Percentiles rank a stretch among this genome's conserved stretches.
phyloP scores from a whole-genome alignment of 1,140 invertebrate genomes.

The Pseudomyrmex pallidus region DNA sequence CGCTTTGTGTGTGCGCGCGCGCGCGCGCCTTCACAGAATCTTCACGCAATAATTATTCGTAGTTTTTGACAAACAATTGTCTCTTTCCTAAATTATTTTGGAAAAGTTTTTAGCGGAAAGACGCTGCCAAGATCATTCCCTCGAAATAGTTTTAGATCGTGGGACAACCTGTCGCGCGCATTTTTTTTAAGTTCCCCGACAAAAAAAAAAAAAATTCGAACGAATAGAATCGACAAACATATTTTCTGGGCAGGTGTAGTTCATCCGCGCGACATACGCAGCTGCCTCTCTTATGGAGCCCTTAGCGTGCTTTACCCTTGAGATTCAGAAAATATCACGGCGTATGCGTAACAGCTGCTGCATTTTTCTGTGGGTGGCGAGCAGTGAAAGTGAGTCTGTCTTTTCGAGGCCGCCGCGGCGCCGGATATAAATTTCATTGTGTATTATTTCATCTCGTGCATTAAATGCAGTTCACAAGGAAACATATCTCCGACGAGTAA shows the following conservation, averaged over 20 bases:
- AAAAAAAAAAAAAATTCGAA: constrained; percentile 33
- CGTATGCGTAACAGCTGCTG: constrained; percentile 67
- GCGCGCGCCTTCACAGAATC: neutral
- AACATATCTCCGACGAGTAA: no score
- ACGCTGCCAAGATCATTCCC: neutral
- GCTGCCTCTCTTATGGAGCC: constrained; percentile 67
- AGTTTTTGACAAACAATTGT: neutral
- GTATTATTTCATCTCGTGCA: constrained; percentile 46
- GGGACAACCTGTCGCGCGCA: neutral
- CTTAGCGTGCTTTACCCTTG: constrained; percentile 68
- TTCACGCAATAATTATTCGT: neutral
- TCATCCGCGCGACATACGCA: constrained; percentile 67
- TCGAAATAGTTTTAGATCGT: neutral
- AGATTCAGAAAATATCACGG: constrained; percentile 70
- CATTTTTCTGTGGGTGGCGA: constrained; percentile 70
- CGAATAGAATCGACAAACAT: constrained; percentile 58
- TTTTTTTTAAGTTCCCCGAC: neutral
- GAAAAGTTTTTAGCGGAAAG: neutral
- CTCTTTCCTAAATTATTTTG: neutral
- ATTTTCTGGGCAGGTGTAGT: constrained; percentile 70
- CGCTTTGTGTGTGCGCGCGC: neutral
- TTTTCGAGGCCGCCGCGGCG: constrained; percentile 57
- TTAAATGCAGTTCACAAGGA: neutral
- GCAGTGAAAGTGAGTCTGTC: constrained; percentile 67
- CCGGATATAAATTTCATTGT: constrained; percentile 66